A percentile compares a stretch with the other conserved stretches of the same genome.
Evolutionary conservation across 2,888 invertebrate genomes (phyloP).

Genomic region (Rhagophthalmus giganteus): DNA sequence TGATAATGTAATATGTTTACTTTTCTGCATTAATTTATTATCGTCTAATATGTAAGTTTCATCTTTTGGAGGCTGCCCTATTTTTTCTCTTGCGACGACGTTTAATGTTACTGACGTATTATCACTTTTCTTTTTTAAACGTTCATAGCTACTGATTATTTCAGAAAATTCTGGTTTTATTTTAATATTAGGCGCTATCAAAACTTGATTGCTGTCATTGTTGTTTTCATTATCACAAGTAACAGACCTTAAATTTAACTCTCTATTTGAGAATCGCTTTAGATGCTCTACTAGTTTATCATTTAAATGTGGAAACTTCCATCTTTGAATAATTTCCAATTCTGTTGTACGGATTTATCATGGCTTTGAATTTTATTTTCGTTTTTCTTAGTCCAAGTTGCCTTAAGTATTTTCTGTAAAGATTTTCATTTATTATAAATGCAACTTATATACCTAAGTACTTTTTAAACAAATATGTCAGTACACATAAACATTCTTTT

Average conservation of each 20-base stretch:
- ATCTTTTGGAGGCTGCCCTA: constrained; percentile 7
- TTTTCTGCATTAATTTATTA: constrained; percentile 1
- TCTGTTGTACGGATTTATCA: constrained; percentile 67
- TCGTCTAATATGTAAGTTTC: constrained; percentile 16
- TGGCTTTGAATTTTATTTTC: constrained; percentile 64
- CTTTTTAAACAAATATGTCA: too few relatives aligned
- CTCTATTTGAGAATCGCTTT: constrained; percentile 66
- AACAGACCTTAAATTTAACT: constrained; percentile 40
- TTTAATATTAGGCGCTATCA: constrained; percentile 26
- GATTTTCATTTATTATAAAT: too few relatives aligned
- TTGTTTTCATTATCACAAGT: constrained; percentile 45
- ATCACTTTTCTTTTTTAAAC: constrained; percentile 54
- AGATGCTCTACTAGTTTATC: constrained; percentile 62
- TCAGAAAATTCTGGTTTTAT: constrained; percentile 55
- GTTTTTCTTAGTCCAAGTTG: constrained; percentile 66
- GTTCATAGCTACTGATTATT: constrained; percentile 53
- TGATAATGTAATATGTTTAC: constrained; percentile 22
- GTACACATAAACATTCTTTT: too few relatives aligned
- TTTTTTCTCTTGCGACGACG: constrained; percentile 5
- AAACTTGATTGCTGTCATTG: too few relatives aligned
- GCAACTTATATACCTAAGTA: background rate
- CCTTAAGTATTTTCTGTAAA: constrained; percentile 66
- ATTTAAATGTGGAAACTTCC: constrained; percentile 58
- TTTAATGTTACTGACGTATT: too few relatives aligned
- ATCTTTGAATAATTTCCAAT: constrained; percentile 69